Base-by-base conservation (phyloP, 2,888 invertebrate species). In the Pemphredon lugubris region DNA sequence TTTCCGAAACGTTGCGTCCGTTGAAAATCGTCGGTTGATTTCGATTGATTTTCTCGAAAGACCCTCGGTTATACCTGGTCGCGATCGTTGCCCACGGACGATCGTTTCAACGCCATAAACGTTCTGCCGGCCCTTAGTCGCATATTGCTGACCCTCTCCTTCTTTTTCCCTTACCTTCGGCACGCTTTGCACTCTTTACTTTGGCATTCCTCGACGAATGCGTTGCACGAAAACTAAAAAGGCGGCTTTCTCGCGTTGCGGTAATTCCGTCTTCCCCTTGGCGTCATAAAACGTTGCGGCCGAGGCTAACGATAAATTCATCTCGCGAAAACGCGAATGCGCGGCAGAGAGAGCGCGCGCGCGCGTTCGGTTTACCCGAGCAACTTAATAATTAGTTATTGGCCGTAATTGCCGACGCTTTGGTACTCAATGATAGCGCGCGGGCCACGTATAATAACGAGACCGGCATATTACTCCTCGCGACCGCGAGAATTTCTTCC, bases 1-100 rank as follows among this genome's bases (percentile, higher is more conserved):
- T n/a, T n/a, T n/a, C n/a, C n/a, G n/a, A n/a, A n/a, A n/a, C n/a
- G n/a, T n/a, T n/a, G n/a, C n/a, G n/a, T n/a, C n/a, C n/a, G n/a
- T n/a, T n/a, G n/a, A 44, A 47, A 55, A 42, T 55, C 42, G 57
- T 53, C 73, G 77, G 77, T 71, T 73, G 68, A 57, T 66, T 53
- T 66, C 65, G 66, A 77, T 70, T 34, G 55, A 16, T 18, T 65
- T 59, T 59, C 39, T 42, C 26, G n/a, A n/a, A n/a, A n/a, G n/a
- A n/a, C n/a, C 42, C 9, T 9, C 26, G 59, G 11, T n/a, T 42
- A 50, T 55, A 54, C 3, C 42, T 6, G 44, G 20, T 14, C 5
- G 26, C 48, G 23, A 58, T 18, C 42, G 16, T 3, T 18, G 42
- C 13, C 7, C 42, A 20, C 18, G 42, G 13, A 32, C 40, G 30